Percentiles rank a stretch among this genome's conserved stretches.
Conservation (phyloP, 2,113 vertebrate genomes). For the Promerops cafer region DNA sequence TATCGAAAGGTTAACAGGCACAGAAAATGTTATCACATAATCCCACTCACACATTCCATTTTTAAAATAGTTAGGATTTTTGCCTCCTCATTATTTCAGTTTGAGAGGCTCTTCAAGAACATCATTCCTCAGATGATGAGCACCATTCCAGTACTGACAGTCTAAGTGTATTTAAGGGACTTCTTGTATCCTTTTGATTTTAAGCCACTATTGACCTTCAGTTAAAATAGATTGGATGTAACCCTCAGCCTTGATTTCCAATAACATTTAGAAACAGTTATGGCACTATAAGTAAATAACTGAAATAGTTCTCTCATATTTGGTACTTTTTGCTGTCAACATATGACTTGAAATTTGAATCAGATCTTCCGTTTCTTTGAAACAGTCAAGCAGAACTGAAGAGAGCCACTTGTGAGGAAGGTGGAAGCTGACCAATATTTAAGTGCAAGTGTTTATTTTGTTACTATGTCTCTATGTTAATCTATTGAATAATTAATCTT, state of each 20-base stretch:
- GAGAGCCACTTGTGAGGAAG: background rate
- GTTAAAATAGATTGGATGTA: background rate
- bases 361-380: background rate
- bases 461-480: background rate
- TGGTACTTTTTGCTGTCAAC: background rate
- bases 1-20: background rate
- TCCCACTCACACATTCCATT: background rate
- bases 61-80: background rate
- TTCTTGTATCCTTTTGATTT: background rate
- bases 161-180: background rate
- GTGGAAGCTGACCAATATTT: background rate
- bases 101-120: background rate
- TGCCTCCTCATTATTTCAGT: background rate
- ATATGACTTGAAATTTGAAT: background rate
- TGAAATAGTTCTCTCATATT: background rate
- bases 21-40: background rate
- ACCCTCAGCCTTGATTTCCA: background rate
- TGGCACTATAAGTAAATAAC: background rate
- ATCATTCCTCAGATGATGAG: background rate
- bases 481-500: background rate
- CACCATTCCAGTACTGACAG: background rate
- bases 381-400: background rate
- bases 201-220: background rate
- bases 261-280: background rate
- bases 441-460: background rate